A percentile compares a stretch with the other conserved stretches of the same genome.
These are phyloP conservation scores for Hippopotamus amphibius DNA, from an alignment of 2,113 vertebrate species.

Conservation along the genomic window DNA sequence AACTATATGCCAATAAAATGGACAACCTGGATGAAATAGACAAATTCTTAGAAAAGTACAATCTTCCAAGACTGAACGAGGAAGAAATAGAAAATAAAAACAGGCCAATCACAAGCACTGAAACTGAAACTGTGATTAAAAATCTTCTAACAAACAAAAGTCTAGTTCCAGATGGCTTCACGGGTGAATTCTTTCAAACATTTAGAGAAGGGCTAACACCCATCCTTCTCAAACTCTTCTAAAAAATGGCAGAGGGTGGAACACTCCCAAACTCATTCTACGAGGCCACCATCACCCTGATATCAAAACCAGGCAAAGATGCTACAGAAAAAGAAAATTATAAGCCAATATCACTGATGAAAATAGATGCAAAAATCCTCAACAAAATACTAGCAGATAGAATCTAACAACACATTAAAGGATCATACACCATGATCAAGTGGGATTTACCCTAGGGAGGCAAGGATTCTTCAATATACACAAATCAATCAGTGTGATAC, in stretches of 20 bases:
- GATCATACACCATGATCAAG: neutral
- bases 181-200: neutral
- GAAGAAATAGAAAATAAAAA: too few relatives aligned
- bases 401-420: neutral
- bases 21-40: too few relatives aligned
- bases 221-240: neutral
- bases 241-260: neutral
- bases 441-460: neutral
- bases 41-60: too few relatives aligned
- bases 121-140: too few relatives aligned
- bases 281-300: neutral
- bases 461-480: neutral
- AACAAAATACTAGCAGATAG: neutral
- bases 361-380: neutral
- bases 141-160: neutral
- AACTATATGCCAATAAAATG: too few relatives aligned
- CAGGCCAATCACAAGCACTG: too few relatives aligned
- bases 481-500: neutral
- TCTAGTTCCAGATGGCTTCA: neutral
- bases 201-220: neutral
- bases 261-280: neutral
- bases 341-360: neutral
- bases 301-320: neutral
- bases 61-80: too few relatives aligned
- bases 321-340: neutral